phyloP scores from a whole-genome alignment of 1,140 invertebrate species.

The Micrasema minimum region DNA sequence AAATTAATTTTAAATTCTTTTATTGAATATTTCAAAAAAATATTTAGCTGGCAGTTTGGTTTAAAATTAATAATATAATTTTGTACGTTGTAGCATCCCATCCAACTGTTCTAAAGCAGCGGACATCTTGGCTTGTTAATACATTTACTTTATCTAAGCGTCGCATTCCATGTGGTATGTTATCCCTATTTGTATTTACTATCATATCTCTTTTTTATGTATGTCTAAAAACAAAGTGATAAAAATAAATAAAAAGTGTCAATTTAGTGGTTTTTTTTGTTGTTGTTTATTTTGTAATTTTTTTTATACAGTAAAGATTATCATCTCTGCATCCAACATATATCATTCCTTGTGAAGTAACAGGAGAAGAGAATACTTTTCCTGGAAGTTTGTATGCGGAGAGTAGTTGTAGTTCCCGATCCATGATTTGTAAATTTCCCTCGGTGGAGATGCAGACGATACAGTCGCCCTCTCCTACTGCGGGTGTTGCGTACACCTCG shows the following conservation, averaged over 20 bases:
- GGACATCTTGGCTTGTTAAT: neutral
- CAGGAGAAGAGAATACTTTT: conserved; percentile 78
- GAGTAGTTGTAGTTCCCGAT: conserved; percentile 59
- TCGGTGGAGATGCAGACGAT: conserved; percentile 67
- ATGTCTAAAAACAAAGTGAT: conserved; percentile 51
- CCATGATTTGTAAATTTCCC: conserved; percentile 69
- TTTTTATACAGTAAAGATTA: conserved; percentile 71
- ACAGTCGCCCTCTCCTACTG: conserved; percentile 60
- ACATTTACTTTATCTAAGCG: conserved; percentile 35
- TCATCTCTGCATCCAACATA: conserved; percentile 80
- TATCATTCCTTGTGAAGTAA: conserved; percentile 66
- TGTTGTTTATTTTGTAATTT: conserved; percentile 43
- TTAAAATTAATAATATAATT: conserved; percentile 35
- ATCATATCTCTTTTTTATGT: conserved; percentile 52
- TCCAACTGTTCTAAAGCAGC: conserved; percentile 9
- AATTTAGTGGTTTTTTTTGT: conserved; percentile 44
- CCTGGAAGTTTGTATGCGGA: conserved; percentile 65
- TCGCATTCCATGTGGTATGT: conserved; percentile 52
- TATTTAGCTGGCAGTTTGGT: conserved; percentile 15
- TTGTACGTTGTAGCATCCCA: neutral
- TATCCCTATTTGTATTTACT: conserved; percentile 50
- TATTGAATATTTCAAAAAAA: conserved; percentile 41
- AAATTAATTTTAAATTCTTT: conserved; percentile 41
- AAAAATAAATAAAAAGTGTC: conserved; percentile 50
- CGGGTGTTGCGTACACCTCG: conserved; percentile 73